These are phyloP conservation scores for Sebastolobus altivelis DNA, from an alignment of 2,797 vertebrate genomes.

Conservation along the genomic window DNA sequence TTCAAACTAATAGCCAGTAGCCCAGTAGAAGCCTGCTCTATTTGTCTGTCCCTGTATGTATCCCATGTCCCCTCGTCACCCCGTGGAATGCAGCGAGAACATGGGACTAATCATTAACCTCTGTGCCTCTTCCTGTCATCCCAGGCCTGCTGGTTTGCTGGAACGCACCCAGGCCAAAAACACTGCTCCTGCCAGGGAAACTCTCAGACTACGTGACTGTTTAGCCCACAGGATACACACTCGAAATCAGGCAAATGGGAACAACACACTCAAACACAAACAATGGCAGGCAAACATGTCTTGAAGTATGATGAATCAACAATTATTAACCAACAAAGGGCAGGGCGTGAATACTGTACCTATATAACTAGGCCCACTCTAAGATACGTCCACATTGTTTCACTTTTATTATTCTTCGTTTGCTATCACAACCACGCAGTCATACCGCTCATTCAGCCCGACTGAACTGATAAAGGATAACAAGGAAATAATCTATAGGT, in stretches of 20 bases:
- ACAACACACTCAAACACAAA: constrained; percentile 36
- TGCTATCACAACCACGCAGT: constrained; percentile 2
- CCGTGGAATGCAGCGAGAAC: constrained; percentile 77
- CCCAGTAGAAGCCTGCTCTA: constrained; percentile 27
- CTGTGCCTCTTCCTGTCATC: constrained; percentile 75
- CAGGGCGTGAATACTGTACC: constrained; percentile 4
- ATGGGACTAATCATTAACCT: constrained; percentile 88
- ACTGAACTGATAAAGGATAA: constrained; percentile 32
- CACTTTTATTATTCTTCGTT: neutral
- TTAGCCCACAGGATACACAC: constrained; percentile 51
- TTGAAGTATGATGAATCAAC: constrained; percentile 6
- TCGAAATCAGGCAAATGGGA: constrained; percentile 47
- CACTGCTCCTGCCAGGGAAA: constrained; percentile 79
- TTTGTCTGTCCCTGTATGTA: constrained; percentile 59
- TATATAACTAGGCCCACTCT: neutral
- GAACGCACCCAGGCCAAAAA: constrained; percentile 76
- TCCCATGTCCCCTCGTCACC: constrained; percentile 79
- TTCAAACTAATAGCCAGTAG: constrained; percentile 28
- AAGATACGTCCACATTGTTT: neutral
- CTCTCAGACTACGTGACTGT: constrained; percentile 79
- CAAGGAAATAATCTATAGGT: constrained; percentile 19
- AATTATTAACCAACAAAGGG: constrained; percentile 1
- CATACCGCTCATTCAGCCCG: constrained; percentile 9
- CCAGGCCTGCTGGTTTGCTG: constrained; percentile 76
- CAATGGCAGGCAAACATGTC: constrained; percentile 9